Conservation (phyloP, 2,888 invertebrate species). For the Pyralis farinalis region DNA sequence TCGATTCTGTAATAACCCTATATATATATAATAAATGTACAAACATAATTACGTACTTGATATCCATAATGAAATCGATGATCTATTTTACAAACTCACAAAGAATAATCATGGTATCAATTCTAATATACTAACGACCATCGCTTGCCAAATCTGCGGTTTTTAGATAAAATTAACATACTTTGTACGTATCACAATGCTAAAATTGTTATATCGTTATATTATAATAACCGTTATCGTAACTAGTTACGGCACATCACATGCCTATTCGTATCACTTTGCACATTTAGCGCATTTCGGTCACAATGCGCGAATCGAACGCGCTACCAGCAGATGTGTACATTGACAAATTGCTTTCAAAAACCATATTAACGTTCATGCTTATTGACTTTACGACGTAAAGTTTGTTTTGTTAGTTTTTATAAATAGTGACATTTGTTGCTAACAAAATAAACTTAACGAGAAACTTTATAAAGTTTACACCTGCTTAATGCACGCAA, state of each 20-base stretch:
- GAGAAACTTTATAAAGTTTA: too few relatives aligned
- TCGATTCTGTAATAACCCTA: too few relatives aligned
- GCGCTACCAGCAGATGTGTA: conserved; percentile 37
- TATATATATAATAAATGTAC: too few relatives aligned
- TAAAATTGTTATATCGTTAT: neutral
- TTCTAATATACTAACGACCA: neutral
- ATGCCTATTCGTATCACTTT: neutral
- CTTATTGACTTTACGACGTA: conserved; percentile 23
- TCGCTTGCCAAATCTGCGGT: neutral
- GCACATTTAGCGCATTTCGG: neutral
- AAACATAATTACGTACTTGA: too few relatives aligned
- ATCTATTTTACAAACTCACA: too few relatives aligned
- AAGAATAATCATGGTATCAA: too few relatives aligned
- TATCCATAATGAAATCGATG: too few relatives aligned
- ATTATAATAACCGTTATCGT: neutral
- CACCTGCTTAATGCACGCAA: too few relatives aligned
- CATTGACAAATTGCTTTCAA: conserved; percentile 32
- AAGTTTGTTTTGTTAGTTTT: conserved; percentile 9
- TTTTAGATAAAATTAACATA: neutral
- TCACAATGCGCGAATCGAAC: conserved; percentile 24
- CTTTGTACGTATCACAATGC: neutral
- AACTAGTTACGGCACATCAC: neutral
- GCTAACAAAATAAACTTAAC: too few relatives aligned
- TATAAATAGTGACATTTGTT: neutral
- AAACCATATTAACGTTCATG: conserved; percentile 29